These are phyloP conservation scores for Patiria pectinifera DNA, from an alignment of 53 echinoderm and acorn worm species.

Conservation along the genomic window DNA sequence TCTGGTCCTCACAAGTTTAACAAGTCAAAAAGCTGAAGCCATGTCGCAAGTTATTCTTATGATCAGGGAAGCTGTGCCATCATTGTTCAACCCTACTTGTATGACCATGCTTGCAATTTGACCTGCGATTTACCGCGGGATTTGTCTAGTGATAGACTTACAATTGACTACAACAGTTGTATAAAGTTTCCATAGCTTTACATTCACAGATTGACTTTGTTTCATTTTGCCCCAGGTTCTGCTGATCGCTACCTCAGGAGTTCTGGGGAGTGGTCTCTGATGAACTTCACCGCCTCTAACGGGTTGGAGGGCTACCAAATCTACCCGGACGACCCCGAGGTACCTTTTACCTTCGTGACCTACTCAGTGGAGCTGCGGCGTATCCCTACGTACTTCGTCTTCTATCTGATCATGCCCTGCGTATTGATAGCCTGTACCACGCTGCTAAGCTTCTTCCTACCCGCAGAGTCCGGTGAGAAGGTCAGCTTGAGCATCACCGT, in stretches of 20 bases:
- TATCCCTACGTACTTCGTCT: slow-evolving; percentile 94
- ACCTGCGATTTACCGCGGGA: neutral
- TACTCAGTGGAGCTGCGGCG: slow-evolving; percentile 87
- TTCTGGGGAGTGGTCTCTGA: slow-evolving; percentile 90
- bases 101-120: no score
- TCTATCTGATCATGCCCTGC: slow-evolving; percentile 98
- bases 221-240: slow-evolving; percentile 60
- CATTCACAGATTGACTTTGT: neutral
- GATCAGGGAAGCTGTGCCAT: neutral
- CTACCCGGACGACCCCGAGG: slow-evolving; percentile 81
- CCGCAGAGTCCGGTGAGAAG: slow-evolving; percentile 97
- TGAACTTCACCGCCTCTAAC: slow-evolving; percentile 72
- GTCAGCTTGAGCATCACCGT: slow-evolving; percentile 97
- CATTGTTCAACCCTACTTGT: no score
- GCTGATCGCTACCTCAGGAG: slow-evolving; percentile 85
- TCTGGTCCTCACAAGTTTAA: no score
- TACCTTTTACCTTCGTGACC: slow-evolving; percentile 79
- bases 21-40: no score
- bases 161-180: neutral
- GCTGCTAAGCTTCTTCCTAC: slow-evolving; percentile 97
- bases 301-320: slow-evolving; percentile 75
- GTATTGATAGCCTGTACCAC: slow-evolving; percentile 91
- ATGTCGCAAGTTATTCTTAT: neutral
- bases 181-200: neutral
- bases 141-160: neutral